These are phyloP conservation scores for Crioceris asparagi DNA, from an alignment of 2,888 invertebrate species.

Conservation along the genomic window DNA sequence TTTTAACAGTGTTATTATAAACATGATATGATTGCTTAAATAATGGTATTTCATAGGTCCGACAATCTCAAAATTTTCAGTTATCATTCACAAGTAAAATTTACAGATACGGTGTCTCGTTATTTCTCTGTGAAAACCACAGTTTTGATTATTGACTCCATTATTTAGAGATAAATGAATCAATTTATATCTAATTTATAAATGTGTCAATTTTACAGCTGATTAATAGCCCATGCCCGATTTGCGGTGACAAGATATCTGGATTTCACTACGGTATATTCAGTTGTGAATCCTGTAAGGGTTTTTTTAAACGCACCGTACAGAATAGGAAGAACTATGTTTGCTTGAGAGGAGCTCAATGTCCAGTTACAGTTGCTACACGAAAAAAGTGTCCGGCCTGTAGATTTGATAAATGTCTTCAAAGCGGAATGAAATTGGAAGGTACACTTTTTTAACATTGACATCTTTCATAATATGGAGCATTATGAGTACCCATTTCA, in stretches of 20 bases:
- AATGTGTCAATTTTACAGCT: constrained; percentile 52
- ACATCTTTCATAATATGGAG: neutral
- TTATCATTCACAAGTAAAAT: too few species aligned
- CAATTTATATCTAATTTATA: constrained; percentile 1
- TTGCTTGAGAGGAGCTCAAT: constrained; percentile 80
- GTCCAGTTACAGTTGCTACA: constrained; percentile 86
- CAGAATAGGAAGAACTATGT: constrained; percentile 96
- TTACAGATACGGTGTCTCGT: too few species aligned
- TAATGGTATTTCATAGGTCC: neutral
- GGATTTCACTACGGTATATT: constrained; percentile 98
- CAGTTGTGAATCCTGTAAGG: constrained; percentile 96
- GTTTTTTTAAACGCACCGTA: constrained; percentile 97
- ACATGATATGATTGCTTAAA: neutral
- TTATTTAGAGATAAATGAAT: neutral
- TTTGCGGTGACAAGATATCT: constrained; percentile 91
- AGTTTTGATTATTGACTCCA: neutral
- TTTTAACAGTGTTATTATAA: neutral
- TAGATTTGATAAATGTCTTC: constrained; percentile 89
- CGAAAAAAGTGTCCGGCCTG: constrained; percentile 96
- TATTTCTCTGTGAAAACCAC: neutral
- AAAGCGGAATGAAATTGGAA: constrained; percentile 95
- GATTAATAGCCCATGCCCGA: constrained; percentile 89
- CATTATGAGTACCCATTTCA: neutral
- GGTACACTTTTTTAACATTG: constrained; percentile 50
- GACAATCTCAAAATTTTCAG: too few species aligned